These are phyloP conservation scores for fruit fly (Drosophila melanogaster) DNA, from an alignment of 1,140 invertebrate species.

Conservation along the genomic window Release_6_plus_ISO1_MT NC_004354.4:4613001-4613500, in stretches of 20 bases:
- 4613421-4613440: slow-evolving; percentile 16
- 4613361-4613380: neutral
- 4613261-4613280: slow-evolving; percentile 25
- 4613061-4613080: neutral
- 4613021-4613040: no score
- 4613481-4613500: neutral
- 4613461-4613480: slow-evolving; percentile 22
- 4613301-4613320: slow-evolving; percentile 42
- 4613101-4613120: slow-evolving; percentile 44
- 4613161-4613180: neutral
- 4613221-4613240: slow-evolving; percentile 15
- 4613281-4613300: slow-evolving; percentile 40
- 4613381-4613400: neutral
- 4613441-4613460: slow-evolving; percentile 18
- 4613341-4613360: slow-evolving; percentile 34
- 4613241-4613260: slow-evolving; percentile 34
- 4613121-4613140: slow-evolving; percentile 74
- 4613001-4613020: no score
- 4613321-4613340: slow-evolving; percentile 11
- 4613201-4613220: slow-evolving; percentile 32
- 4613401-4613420: slow-evolving; percentile 34
- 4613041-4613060: no score
- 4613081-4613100: neutral
- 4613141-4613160: slow-evolving; percentile 14
- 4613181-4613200: neutral